Evolutionary conservation across 2,797 vertebrate genomes (phyloP).

Genomic region (Trematomus bernacchii): DNA sequence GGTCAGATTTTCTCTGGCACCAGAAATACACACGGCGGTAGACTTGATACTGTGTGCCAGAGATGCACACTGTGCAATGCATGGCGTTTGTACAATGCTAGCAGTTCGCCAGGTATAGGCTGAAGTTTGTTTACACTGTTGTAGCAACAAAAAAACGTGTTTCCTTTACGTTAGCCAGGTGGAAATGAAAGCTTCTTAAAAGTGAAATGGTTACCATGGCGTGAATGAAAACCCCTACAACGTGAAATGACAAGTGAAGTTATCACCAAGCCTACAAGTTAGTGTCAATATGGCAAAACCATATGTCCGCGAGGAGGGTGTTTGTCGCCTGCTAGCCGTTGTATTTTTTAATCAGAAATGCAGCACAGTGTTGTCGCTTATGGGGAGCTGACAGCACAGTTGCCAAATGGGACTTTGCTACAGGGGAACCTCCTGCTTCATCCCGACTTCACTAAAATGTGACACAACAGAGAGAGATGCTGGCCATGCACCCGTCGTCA

Average conservation of each 20-base stretch:
- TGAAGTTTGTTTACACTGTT: constrained; percentile 75
- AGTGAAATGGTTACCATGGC: constrained; percentile 23
- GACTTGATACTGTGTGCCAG: neutral
- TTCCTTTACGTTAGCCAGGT: constrained; percentile 27
- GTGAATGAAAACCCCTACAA: constrained; percentile 18
- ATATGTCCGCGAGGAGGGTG: constrained; percentile 51
- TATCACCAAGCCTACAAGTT: constrained; percentile 36
- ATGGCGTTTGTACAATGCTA: constrained; percentile 6
- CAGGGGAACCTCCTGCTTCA: constrained; percentile 74
- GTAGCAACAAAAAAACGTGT: neutral
- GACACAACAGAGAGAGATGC: constrained; percentile 68
- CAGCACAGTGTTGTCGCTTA: constrained; percentile 50
- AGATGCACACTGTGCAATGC: constrained; percentile 31
- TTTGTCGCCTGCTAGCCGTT: constrained; percentile 24
- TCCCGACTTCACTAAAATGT: constrained; percentile 73
- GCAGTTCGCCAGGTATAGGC: constrained; percentile 36
- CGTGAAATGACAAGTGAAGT: constrained; percentile 36
- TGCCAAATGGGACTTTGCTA: constrained; percentile 73
- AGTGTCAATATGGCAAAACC: constrained; percentile 44
- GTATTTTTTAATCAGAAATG: constrained; percentile 25
- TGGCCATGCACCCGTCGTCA: constrained; percentile 56
- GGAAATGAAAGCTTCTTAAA: constrained; percentile 16
- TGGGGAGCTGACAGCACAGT: constrained; percentile 73
- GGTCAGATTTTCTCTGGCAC: neutral
- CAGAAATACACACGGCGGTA: constrained; percentile 1